A percentile compares a stretch with the other conserved stretches of the same genome.
These are phyloP conservation scores for Oreohelix idahoensis DNA, from an alignment of 1,140 invertebrate genomes.

Conservation along the genomic window DNA sequence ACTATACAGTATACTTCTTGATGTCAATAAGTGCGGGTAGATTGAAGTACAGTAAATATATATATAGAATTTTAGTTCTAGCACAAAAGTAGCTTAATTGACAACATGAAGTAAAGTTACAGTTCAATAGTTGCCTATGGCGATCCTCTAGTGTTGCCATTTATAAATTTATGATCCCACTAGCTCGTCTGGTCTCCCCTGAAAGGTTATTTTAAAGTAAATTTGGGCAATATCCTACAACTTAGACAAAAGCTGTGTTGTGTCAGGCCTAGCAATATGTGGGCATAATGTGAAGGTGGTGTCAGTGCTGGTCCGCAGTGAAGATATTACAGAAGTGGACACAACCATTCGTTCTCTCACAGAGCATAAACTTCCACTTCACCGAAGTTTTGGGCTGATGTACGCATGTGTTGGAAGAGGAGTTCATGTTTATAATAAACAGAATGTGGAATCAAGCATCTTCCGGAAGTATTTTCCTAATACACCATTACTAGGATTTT, in stretches of 20 bases:
- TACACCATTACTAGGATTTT: constrained; percentile 77
- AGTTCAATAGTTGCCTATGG: no score
- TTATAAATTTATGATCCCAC: no score
- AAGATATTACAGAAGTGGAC: constrained; percentile 16
- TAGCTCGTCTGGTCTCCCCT: no score
- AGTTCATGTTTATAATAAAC: constrained; percentile 62
- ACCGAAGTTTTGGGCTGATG: constrained; percentile 76
- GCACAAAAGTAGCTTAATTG: no score
- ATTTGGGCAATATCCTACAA: no score
- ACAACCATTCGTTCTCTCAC: neutral
- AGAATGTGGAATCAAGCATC: constrained; percentile 76
- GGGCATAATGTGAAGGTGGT: constrained; percentile 25
- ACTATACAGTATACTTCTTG: no score
- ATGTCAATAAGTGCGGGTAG: no score
- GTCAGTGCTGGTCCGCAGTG: constrained; percentile 11
- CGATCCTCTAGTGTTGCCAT: no score
- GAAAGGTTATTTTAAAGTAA: no score
- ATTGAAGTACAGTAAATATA: no score
- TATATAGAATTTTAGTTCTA: no score
- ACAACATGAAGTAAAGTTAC: no score
- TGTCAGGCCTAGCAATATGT: constrained; percentile 21
- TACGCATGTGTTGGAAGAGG: constrained; percentile 78
- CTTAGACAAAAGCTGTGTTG: neutral
- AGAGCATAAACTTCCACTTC: constrained; percentile 53
- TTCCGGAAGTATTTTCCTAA: constrained; percentile 78